Percentiles rank a stretch among this genome's conserved stretches.
Evolutionary conservation across 2,113 vertebrate species (phyloP).

Genomic region (Alethe diademata): DNA sequence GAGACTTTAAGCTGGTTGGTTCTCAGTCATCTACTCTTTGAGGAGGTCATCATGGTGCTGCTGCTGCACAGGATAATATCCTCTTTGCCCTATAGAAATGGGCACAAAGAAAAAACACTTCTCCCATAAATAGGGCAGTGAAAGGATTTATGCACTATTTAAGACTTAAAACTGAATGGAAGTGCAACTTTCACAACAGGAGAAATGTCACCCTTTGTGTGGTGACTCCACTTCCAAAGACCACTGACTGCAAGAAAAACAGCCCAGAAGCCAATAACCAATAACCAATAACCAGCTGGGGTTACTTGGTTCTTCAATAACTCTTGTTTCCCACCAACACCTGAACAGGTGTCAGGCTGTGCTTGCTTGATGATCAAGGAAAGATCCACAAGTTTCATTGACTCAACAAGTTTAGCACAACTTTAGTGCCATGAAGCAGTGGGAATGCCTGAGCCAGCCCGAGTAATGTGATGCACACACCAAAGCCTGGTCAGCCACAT

Average conservation of each 20-base stretch:
- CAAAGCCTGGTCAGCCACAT: not conserved
- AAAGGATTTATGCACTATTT: not conserved
- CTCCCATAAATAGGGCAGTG: not conserved
- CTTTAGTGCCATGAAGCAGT: not conserved
- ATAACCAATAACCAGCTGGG: not conserved
- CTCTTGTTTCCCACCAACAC: not conserved
- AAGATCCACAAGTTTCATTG: not conserved
- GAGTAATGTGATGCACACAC: not conserved
- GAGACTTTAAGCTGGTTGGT: not conserved
- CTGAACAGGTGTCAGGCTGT: not conserved
- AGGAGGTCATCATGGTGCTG: not conserved
- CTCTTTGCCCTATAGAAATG: not conserved
- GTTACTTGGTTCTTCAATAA: not conserved
- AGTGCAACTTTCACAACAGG: not conserved
- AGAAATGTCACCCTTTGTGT: not conserved
- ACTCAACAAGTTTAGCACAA: not conserved
- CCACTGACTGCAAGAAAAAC: not conserved
- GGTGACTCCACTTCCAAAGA: rapidly evolving
- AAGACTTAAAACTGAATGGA: not conserved
- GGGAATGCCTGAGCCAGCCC: not conserved
- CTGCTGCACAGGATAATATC: not conserved
- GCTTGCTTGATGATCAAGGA: not conserved
- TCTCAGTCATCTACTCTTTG: not conserved
- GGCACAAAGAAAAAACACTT: not conserved
- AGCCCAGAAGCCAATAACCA: not conserved